These are phyloP conservation scores for Falcaria lacertinaria DNA, from an alignment of 2,888 invertebrate genomes.

Conservation along the genomic window DNA sequence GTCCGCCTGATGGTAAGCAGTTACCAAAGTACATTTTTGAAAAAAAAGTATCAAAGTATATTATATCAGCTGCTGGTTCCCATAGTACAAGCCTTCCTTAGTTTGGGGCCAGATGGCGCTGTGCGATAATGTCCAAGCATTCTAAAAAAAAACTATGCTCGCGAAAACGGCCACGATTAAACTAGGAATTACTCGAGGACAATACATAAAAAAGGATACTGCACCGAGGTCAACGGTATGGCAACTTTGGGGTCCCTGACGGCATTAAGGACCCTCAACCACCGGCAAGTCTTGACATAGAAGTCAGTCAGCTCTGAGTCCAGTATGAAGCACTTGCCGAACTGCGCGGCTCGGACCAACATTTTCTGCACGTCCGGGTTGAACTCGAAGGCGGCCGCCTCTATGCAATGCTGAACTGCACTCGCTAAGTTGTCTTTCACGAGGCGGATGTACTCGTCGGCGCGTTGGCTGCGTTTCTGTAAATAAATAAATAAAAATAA, in stretches of 20 bases:
- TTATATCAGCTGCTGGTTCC: too few species aligned
- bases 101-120: too few species aligned
- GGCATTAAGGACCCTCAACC: constrained; percentile 93
- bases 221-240: constrained; percentile 92
- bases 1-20: too few species aligned
- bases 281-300: constrained; percentile 92
- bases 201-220: constrained; percentile 93
- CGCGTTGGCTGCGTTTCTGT: constrained; percentile 91
- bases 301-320: constrained; percentile 85
- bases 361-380: constrained; percentile 92
- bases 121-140: too few species aligned
- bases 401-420: constrained; percentile 94
- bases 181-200: too few species aligned
- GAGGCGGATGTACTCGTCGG: constrained; percentile 95
- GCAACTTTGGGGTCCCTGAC: constrained; percentile 91
- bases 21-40: too few species aligned
- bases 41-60: too few species aligned
- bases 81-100: too few species aligned
- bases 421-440: constrained; percentile 88
- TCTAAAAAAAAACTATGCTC: too few species aligned
- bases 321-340: constrained; percentile 94
- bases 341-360: constrained; percentile 94
- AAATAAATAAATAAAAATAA: constrained; percentile 45
- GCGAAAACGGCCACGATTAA: too few species aligned
- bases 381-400: constrained; percentile 95